These are phyloP conservation scores for Eucidaris tribuloides DNA, from an alignment of 35 echinoderm and acorn worm species.

Conservation along the genomic window DNA sequence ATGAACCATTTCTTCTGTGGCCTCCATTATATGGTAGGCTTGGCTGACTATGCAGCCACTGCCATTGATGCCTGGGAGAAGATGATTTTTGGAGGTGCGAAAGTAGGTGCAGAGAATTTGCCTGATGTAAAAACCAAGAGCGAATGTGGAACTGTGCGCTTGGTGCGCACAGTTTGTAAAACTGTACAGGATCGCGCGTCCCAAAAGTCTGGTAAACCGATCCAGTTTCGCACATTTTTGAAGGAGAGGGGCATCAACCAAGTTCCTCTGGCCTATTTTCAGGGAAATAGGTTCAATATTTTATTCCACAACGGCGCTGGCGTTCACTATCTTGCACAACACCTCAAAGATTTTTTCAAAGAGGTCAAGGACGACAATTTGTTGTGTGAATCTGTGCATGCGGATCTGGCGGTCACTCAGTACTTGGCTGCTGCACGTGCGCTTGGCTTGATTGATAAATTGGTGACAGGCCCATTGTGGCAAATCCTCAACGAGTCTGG, in stretches of 20 bases:
- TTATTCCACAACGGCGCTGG: slow-evolving; percentile 60
- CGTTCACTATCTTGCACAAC: neutral
- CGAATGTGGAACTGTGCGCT: slow-evolving; percentile 2
- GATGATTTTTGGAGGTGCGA: slow-evolving; percentile 41
- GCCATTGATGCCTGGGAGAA: slow-evolving; percentile 7
- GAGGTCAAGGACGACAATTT: neutral
- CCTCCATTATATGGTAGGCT: slow-evolving; percentile 47
- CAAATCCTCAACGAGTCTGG: slow-evolving; percentile 34
- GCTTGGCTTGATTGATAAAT: slow-evolving; percentile 59
- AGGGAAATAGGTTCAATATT: slow-evolving; percentile 72
- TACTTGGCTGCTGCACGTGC: slow-evolving; percentile 29
- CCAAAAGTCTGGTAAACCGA: slow-evolving; percentile 41
- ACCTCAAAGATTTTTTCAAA: slow-evolving; percentile 38
- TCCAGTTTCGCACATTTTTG: slow-evolving; percentile 42
- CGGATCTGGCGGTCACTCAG: slow-evolving; percentile 31
- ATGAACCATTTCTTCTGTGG: slow-evolving; percentile 63
- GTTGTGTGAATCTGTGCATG: slow-evolving; percentile 35
- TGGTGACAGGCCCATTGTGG: slow-evolving; percentile 62
- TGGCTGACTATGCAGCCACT: slow-evolving; percentile 28
- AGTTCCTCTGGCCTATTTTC: slow-evolving; percentile 45
- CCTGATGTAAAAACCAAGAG: neutral
- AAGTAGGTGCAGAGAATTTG: slow-evolving; percentile 25
- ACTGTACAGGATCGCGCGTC: slow-evolving; percentile 42
- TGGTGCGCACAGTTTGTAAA: slow-evolving; percentile 37
- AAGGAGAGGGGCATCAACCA: neutral